A percentile compares a stretch with the other conserved stretches of the same genome.
phyloP scores from a whole-genome alignment of 2,888 invertebrate genomes.

The Achlya flavicornis region DNA sequence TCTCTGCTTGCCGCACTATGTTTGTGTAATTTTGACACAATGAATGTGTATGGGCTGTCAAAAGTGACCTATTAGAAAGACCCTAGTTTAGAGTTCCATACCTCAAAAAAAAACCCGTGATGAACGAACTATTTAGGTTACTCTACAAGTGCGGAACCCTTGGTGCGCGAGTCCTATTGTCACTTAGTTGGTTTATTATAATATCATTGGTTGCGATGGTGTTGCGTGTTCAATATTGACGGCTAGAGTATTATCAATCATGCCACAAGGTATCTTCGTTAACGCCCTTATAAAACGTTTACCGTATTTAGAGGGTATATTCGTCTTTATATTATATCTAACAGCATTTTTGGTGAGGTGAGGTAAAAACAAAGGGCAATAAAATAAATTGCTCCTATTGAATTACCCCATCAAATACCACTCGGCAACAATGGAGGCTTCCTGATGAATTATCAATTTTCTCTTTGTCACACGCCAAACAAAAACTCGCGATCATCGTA shows the following conservation, averaged over 20 bases:
- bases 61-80: no score
- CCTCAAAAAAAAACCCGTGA: no score
- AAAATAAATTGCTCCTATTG: conserved; percentile 64
- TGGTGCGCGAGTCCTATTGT: no score
- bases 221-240: conserved; percentile 2
- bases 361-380: conserved; percentile 61
- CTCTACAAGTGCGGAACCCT: no score
- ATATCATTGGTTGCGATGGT: no score
- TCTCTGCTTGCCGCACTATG: no score
- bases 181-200: no score
- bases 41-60: no score
- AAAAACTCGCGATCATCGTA: conserved; percentile 72
- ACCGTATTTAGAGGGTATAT: background rate
- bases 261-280: background rate
- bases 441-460: conserved; percentile 79
- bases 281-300: background rate
- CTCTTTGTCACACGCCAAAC: conserved; percentile 76
- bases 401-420: conserved; percentile 66
- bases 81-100: no score
- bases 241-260: conserved; percentile 2
- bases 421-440: conserved; percentile 64
- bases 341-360: conserved; percentile 31
- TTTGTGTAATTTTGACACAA: no score
- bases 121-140: no score
- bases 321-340: background rate